Base-by-base conservation (phyloP, 1,140 invertebrate species). In the Leptinotarsa undecemlineata region DNA sequence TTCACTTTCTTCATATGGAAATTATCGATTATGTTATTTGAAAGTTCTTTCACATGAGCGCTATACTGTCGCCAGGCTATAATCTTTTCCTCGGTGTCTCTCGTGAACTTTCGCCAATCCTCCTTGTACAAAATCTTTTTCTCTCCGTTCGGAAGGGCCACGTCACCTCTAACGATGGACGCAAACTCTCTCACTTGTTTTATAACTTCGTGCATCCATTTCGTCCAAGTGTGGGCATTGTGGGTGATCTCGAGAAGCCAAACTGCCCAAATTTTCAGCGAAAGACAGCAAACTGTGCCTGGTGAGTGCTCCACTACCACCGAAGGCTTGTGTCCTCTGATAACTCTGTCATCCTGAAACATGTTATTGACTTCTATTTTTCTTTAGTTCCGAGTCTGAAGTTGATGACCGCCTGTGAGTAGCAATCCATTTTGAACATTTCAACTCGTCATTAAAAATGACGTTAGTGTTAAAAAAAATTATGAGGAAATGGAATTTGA, bases 221-320 rank as follows among this genome's bases (percentile, higher is more conserved):
- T 80, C n/a, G 80, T 82, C 82, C 82, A 83, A 23, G 77, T 81
- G 51, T 83, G 82, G 14, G 81, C 78, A 62, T 83, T 83, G 64
- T 79, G 77, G 6, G 81, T 79, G 47, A 83, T 79, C 74, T 82
- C 80, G 2, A 81, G 42, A 63, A 83, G 68, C 82, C 82, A 83
- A 1, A 78, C 77, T 4, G 82, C 80, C 81, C 81, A 83, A 20
- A 78, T 80, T 68, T 83, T 83, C 57, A 83, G 72, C 3, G 81
- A 79, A 17, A 83, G 71, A 71, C 82, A 83, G 48, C 82, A 83
- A 13, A 82, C 76, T 0, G 78, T 79, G 63, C 79, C 77, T 3
- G 80, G 76, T 0, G 77, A 74, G 73, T 83, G 82, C 64, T 82
- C 81, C 17, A 76, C 79, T 19, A 79, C 74, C 20, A 74, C 76